Conservation (phyloP, 2,797 vertebrate species). For the Pelobates cultripes region DNA sequence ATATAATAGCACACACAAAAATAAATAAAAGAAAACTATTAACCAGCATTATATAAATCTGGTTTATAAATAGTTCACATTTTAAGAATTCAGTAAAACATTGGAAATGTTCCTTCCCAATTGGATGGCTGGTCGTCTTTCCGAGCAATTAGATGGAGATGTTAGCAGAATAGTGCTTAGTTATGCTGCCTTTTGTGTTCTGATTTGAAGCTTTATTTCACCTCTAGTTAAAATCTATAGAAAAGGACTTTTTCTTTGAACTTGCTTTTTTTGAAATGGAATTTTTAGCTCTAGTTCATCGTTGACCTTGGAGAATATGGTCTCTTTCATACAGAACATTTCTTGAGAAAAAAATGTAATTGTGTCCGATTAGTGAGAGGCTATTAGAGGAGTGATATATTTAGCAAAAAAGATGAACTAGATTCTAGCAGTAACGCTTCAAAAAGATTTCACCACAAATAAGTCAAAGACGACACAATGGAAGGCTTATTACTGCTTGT, state of each 20-base stretch:
- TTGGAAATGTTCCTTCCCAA: no score
- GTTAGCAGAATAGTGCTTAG: no score
- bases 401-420: background rate
- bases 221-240: constrained; percentile 66
- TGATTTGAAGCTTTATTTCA: constrained; percentile 53
- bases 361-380: background rate
- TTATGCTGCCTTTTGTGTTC: no score
- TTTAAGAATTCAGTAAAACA: no score
- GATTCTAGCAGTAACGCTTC: background rate
- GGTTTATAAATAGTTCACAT: no score
- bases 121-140: no score
- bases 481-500: no score
- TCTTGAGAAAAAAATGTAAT: constrained; percentile 21
- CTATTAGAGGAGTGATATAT: background rate
- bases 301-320: constrained; percentile 60
- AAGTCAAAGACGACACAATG: no score
- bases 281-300: constrained; percentile 57
- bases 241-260: constrained; percentile 59
- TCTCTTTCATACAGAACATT: constrained; percentile 54
- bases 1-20: no score
- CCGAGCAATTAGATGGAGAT: no score
- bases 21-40: no score
- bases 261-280: constrained; percentile 65
- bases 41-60: no score
- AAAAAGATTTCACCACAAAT: background rate